A percentile compares a stretch with the other conserved stretches of the same genome.
phyloP scores from a whole-genome alignment of 2,888 invertebrate genomes.

The Atherix ibis region DNA sequence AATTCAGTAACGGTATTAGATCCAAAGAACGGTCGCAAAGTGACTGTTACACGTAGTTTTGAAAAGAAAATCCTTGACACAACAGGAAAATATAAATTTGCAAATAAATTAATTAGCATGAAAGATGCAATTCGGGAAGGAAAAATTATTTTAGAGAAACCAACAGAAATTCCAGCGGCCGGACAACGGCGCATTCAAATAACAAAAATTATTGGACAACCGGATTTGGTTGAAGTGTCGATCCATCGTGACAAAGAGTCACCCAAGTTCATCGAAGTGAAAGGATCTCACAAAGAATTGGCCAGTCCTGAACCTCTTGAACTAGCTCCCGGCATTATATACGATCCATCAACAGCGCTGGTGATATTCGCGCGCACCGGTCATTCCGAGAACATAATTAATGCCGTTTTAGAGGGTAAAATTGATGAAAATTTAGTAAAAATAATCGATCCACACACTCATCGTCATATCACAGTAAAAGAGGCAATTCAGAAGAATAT shows the following conservation, averaged over 20 bases:
- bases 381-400: slow-evolving; percentile 51
- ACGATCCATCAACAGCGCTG: slow-evolving; percentile 59
- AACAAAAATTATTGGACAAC: slow-evolving; percentile 54
- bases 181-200: slow-evolving; percentile 51
- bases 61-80: slow-evolving; percentile 63
- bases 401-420: slow-evolving; percentile 61
- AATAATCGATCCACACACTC: slow-evolving; percentile 52
- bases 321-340: slow-evolving; percentile 55
- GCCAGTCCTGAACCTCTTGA: slow-evolving; percentile 50
- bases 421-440: slow-evolving; percentile 51
- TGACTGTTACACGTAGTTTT: slow-evolving; percentile 54
- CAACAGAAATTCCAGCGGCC: slow-evolving; percentile 33
- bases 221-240: slow-evolving; percentile 55
- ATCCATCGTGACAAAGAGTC: slow-evolving; percentile 35
- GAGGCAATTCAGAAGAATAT: slow-evolving; percentile 66
- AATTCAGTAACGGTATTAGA: slow-evolving; percentile 70
- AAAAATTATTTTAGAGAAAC: slow-evolving; percentile 44
- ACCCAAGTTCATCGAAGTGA: slow-evolving; percentile 35
- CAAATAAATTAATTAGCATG: slow-evolving; percentile 45
- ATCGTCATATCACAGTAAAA: slow-evolving; percentile 46
- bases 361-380: slow-evolving; percentile 58
- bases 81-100: slow-evolving; percentile 55
- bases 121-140: slow-evolving; percentile 53
- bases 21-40: slow-evolving; percentile 50
- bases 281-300: slow-evolving; percentile 30